A percentile compares a stretch with the other conserved stretches of the same genome.
phyloP scores from a whole-genome alignment of 2,113 vertebrate species.

The Bambusicola thoracicus region DNA sequence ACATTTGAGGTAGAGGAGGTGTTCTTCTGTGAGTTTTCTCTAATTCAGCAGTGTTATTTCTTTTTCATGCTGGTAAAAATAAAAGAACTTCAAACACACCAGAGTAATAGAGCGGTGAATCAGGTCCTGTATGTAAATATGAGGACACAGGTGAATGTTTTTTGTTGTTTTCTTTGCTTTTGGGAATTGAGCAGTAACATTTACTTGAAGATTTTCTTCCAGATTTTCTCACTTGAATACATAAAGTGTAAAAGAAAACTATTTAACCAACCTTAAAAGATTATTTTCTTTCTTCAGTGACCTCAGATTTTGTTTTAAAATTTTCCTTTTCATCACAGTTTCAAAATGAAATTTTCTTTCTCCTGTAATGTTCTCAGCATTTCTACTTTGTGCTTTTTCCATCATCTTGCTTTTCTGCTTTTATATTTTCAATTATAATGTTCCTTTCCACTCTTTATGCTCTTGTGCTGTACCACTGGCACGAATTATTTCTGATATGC shows the following conservation, averaged over 20 bases:
- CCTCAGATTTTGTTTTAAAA: neutral
- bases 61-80: neutral
- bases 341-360: neutral
- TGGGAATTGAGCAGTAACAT: neutral
- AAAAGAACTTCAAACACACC: neutral
- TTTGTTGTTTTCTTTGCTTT: neutral
- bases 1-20: fast-evolving
- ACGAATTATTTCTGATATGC: fast-evolving
- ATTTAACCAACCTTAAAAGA: neutral
- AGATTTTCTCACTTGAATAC: neutral
- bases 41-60: neutral
- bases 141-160: neutral
- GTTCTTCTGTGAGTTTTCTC: neutral
- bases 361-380: neutral
- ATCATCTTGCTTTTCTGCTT: neutral
- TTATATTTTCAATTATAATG: fast-evolving
- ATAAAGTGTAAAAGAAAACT: neutral
- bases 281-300: neutral
- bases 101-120: neutral
- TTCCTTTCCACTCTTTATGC: fast-evolving
- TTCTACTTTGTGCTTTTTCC: neutral
- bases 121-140: neutral
- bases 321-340: neutral
- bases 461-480: neutral
- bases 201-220: neutral